Conservation (phyloP, 2,113 vertebrate genomes). For the Phaethon lepturus region DNA sequence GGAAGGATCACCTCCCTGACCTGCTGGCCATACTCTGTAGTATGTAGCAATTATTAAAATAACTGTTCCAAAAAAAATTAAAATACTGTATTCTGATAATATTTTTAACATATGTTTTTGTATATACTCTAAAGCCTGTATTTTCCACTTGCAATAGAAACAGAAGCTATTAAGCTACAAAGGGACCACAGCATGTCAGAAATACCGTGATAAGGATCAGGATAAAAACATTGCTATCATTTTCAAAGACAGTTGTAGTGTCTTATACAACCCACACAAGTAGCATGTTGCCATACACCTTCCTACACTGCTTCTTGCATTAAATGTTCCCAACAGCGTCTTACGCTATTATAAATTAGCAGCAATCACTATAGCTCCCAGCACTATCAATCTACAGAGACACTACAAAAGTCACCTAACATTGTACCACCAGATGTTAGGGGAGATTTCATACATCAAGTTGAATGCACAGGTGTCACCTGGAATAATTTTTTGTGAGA, state of each 20-base stretch:
- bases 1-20: background rate
- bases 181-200: background rate
- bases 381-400: constrained; percentile 51
- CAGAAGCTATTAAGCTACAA: constrained; percentile 12
- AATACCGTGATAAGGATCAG: constrained; percentile 26
- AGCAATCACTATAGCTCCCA: constrained; percentile 57
- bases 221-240: constrained; percentile 49
- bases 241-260: constrained; percentile 24
- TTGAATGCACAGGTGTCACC: constrained; percentile 46
- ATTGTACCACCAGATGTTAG: constrained; percentile 9
- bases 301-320: constrained; percentile 27
- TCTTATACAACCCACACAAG: constrained; percentile 21
- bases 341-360: constrained; percentile 52
- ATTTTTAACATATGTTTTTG: background rate
- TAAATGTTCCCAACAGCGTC: constrained; percentile 29
- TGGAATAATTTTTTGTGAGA: constrained; percentile 47
- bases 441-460: constrained; percentile 28
- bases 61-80: background rate
- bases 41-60: background rate
- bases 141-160: background rate
- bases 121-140: background rate
- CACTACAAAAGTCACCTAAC: constrained; percentile 50
- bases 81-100: background rate
- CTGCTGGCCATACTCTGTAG: background rate
- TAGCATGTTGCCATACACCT: constrained; percentile 43